Base-by-base conservation (phyloP, 2,888 invertebrate genomes). In the Oligia latruncula region DNA sequence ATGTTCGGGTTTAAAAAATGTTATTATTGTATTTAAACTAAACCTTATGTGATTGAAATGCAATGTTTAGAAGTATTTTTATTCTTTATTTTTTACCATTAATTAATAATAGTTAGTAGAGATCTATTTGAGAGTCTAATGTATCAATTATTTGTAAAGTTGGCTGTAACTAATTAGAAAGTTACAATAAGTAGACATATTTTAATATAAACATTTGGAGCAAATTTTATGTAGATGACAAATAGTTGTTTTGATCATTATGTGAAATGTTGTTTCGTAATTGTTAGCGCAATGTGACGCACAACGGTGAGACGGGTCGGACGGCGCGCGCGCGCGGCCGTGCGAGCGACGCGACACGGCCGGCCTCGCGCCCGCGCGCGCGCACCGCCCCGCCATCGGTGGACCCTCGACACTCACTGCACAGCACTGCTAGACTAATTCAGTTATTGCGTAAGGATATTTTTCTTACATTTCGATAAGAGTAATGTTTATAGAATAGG, bases 111-210 rank as follows among this genome's bases (percentile, higher is more conserved):
- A 96, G 96, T 96, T 96, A 96, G 96, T 96, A 97, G 97, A 96
- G 96, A 96, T 97, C 96, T 97, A 96, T 97, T 96, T 96, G 97
- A 96, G 96, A 97, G 97, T 96, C 96, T 97, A 97, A 97, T 96
- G 96, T 97, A 97, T 97, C 96, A 96, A 97, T 97, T 96, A 97
- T 97, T 97, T 96, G 97, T 97, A 96, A 97, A 96, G 96, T 96
- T 96, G 96, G 96, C 97, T 97, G 97, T 97, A 96, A 96, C 96
- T 96, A 96, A 95, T 94, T 96, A 96, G 96, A 96, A n/a, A 95
- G 96, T 97, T 96, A 96, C 96, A 95, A 95, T 96, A 96, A 96
- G 96, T 96, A 96, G 96, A 96, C 93, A 96, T 97, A 96, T 97
- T 96, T 96, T 96, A 96, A 96, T 96, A 96, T 96, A 96, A 95